Percentiles rank a stretch among this genome's conserved stretches.
Conservation (phyloP, 2,888 invertebrate species). For the Xylocampa areola region DNA sequence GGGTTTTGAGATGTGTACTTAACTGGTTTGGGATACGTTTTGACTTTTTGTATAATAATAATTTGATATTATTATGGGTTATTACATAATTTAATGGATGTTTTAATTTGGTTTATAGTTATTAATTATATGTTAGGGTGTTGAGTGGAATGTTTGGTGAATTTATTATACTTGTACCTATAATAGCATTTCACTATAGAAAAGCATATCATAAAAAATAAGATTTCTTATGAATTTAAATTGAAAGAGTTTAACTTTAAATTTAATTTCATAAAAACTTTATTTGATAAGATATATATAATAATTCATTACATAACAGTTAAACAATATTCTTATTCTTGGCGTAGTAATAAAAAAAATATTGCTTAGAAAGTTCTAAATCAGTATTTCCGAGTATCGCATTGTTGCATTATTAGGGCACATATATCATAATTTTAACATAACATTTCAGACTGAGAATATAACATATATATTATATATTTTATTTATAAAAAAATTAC, state of each 20-base stretch:
- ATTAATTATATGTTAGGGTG: slow-evolving; percentile 7
- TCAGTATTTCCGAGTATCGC: too few species aligned
- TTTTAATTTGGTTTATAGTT: slow-evolving; percentile 13
- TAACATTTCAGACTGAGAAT: too few species aligned
- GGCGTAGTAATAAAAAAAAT: too few species aligned
- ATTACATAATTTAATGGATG: slow-evolving; percentile 31
- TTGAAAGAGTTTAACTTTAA: background rate
- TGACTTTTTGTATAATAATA: slow-evolving; percentile 18
- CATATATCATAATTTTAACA: too few species aligned
- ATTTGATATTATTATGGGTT: slow-evolving; percentile 23
- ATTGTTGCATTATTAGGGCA: too few species aligned
- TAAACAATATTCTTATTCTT: too few species aligned
- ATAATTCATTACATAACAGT: too few species aligned
- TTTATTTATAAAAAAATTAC: too few species aligned
- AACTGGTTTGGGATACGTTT: slow-evolving; percentile 30
- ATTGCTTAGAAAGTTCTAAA: too few species aligned
- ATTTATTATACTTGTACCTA: background rate
- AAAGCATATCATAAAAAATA: background rate
- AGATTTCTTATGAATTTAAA: background rate
- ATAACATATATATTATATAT: too few species aligned
- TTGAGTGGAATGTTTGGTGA: background rate
- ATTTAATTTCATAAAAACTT: too few species aligned
- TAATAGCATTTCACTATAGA: background rate
- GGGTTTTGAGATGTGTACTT: slow-evolving; percentile 19
- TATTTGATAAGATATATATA: too few species aligned